Evolutionary conservation across 2,888 invertebrate genomes (phyloP), one percentile per base, ranked within the genome.

Genomic region (Acanthosepion pharaonis): DNA sequence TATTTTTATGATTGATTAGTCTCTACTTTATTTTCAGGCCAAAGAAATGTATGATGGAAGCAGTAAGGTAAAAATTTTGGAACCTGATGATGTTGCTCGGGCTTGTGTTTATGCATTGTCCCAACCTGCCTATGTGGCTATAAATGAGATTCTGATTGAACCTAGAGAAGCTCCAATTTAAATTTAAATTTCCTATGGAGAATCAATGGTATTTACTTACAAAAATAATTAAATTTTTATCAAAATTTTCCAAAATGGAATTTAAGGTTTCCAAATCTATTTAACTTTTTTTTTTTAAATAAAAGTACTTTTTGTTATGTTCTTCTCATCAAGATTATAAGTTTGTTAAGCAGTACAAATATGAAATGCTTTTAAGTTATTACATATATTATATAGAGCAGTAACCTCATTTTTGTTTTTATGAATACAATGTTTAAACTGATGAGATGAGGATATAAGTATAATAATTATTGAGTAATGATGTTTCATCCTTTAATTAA

Each of bases 131-230:
- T 96, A 97, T 95, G 97, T 97, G 8, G 97, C 97, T 8, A 96
- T 97, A 94, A 97, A 97, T 95, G 97, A 97, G 95, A 97, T 97
- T 42, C 96, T 97, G 0, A 97, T 97, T 49, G 97, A 97, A 95
- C 97, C 97, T 0, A 95, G 97, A 94, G 96, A 96, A 94, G 96
- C 97, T 11, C 97, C 97, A 9, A 95, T 96, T 11, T 97, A 95
- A 96, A 78, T n/a, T 28, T 64, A 5, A 23, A 28, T 64, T 28
- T 64, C 25, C 51, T 55, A 18, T 28, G n/a, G 78, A 42, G 42
- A 78, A 78, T 9, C 20, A 20, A 59, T 78, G 9, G 11, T 78
- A 78, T 78, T 78, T 33, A 33, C 78, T 78, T 78, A 78, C n/a
- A 9, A 78, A 78, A 78, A 78, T n/a, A n/a, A 33, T 18, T 33